Conservation (phyloP, 2,113 vertebrate species). For the Mesocricetus auratus region DNA sequence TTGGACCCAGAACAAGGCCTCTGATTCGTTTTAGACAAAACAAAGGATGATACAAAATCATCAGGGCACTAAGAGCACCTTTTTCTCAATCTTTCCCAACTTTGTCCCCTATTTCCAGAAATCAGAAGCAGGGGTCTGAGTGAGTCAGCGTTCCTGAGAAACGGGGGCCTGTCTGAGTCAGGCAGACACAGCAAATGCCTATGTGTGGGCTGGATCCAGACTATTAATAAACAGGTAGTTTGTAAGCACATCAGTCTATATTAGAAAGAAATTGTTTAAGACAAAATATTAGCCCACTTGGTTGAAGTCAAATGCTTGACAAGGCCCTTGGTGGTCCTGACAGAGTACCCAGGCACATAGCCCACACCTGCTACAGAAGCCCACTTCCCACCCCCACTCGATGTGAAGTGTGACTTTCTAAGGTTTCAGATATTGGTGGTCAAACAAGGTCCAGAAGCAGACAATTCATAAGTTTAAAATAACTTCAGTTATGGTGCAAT, state of each 20-base stretch:
- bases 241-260: background rate
- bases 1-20: background rate
- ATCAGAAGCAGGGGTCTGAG: background rate
- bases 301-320: background rate
- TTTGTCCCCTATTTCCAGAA: background rate
- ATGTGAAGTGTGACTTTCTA: background rate
- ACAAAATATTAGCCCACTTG: background rate
- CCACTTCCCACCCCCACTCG: background rate
- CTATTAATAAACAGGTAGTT: background rate
- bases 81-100: background rate
- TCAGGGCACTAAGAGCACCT: background rate
- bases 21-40: constrained; percentile 25
- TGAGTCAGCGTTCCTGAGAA: background rate
- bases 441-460: background rate
- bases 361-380: background rate
- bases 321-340: background rate
- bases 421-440: background rate
- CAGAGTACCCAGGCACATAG: background rate
- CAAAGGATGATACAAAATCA: background rate
- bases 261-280: constrained; percentile 27
- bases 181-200: background rate
- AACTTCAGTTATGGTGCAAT: background rate
- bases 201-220: background rate
- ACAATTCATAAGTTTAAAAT: background rate
- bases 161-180: background rate